Conservation (phyloP, 2,797 vertebrate genomes). For the Pampus argenteus region DNA sequence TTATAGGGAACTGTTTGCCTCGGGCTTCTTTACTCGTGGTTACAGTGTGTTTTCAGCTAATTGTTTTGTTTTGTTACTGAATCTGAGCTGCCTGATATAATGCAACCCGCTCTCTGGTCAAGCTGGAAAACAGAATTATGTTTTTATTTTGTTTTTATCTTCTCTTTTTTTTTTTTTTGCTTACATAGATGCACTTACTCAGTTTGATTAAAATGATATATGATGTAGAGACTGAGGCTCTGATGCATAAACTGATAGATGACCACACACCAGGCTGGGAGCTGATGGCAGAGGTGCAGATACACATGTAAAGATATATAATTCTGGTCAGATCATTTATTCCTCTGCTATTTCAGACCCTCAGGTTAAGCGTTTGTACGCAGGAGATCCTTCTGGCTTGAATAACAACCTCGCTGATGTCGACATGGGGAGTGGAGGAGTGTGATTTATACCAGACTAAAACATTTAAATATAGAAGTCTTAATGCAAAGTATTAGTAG, state of each 20-base stretch:
- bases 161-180: constrained; percentile 12
- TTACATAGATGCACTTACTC: constrained; percentile 8
- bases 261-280: neutral
- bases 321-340: constrained; percentile 27
- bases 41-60: constrained; percentile 60
- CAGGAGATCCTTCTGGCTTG: constrained; percentile 1
- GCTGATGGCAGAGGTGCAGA: constrained; percentile 16
- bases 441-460: constrained; percentile 40
- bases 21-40: constrained; percentile 55
- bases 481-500: constrained; percentile 24
- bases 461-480: constrained; percentile 39
- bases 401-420: constrained; percentile 25
- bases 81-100: constrained; percentile 46
- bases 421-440: constrained; percentile 12
- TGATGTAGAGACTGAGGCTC: neutral
- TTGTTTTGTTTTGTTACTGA: constrained; percentile 66
- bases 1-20: constrained; percentile 63
- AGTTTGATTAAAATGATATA: neutral
- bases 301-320: constrained; percentile 11
- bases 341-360: constrained; percentile 13
- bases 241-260: constrained; percentile 6
- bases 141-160: neutral
- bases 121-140: neutral
- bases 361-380: constrained; percentile 34
- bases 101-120: constrained; percentile 31